Conservation (phyloP, 2,113 vertebrate species). For the Mirza zaza region DNA sequence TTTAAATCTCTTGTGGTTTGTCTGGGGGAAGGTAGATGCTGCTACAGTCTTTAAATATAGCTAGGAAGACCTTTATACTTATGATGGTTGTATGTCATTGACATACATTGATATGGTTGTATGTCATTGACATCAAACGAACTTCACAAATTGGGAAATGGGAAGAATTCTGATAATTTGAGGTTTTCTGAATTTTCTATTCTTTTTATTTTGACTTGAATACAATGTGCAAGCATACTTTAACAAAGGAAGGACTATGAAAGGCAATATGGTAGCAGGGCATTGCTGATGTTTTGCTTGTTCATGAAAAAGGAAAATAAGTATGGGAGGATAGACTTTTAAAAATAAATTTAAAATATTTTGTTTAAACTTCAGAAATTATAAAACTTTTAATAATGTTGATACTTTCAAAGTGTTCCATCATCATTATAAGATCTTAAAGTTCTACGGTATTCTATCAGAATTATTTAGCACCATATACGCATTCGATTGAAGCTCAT, state of each 20-base stretch:
- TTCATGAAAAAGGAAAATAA: constrained; percentile 16
- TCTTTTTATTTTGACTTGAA: constrained; percentile 34
- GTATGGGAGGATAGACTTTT: background rate
- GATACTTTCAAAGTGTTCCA: background rate
- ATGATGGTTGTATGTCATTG: background rate
- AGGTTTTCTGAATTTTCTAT: background rate
- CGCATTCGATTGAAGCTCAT: background rate
- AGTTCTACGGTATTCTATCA: background rate
- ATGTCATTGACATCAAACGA: background rate
- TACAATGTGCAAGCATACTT: background rate
- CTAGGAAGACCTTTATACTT: constrained; percentile 15
- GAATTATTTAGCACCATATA: background rate
- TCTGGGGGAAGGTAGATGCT: background rate
- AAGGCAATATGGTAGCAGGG: background rate
- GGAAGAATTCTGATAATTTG: background rate
- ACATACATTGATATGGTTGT: background rate
- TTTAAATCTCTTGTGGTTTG: background rate
- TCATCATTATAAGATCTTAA: background rate
- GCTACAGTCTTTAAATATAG: background rate
- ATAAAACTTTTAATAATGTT: background rate
- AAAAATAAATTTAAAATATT: background rate
- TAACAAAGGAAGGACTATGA: background rate
- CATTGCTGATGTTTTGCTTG: background rate
- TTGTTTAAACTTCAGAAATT: background rate
- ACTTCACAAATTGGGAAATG: background rate